These are phyloP conservation scores for Tricholaema leucomelas DNA, from an alignment of 2,113 vertebrate genomes.

Conservation along the genomic window DNA sequence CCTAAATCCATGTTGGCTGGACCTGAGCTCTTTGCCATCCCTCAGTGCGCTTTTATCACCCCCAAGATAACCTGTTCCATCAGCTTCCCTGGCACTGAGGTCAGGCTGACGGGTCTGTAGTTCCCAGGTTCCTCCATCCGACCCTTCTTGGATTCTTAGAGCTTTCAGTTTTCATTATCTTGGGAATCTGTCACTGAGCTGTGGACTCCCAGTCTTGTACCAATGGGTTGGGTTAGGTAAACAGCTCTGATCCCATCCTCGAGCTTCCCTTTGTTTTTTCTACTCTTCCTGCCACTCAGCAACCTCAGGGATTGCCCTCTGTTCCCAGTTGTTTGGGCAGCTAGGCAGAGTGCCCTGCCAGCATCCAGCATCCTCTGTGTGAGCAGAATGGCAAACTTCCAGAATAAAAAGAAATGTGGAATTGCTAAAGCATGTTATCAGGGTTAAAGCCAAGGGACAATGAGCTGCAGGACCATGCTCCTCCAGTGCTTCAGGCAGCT, in stretches of 20 bases:
- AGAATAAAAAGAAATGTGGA: fast-evolving
- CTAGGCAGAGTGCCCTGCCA: not conserved
- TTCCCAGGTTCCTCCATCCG: too few species aligned
- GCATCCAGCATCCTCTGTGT: not conserved
- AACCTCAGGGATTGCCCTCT: not conserved
- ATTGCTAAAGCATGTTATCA: not conserved
- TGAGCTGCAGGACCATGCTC: not conserved
- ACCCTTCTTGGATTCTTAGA: too few species aligned
- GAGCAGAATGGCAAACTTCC: not conserved
- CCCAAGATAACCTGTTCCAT: too few species aligned
- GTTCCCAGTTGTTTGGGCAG: not conserved
- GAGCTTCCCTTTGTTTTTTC: not conserved
- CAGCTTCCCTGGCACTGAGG: too few species aligned
- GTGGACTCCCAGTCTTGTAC: not conserved
- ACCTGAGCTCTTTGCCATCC: too few species aligned
- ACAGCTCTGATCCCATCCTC: not conserved
- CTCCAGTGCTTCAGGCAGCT: not conserved
- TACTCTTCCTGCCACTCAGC: not conserved
- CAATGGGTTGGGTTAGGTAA: not conserved
- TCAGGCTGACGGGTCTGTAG: too few species aligned
- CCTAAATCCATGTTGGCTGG: too few species aligned
- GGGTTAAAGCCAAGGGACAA: not conserved
- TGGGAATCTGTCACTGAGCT: not conserved
- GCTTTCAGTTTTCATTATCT: not conserved
- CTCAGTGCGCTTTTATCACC: too few species aligned